Percentiles rank a stretch among this genome's conserved stretches.
These are phyloP conservation scores for Aviceda subcristata DNA, from an alignment of 2,113 vertebrate species.

Conservation along the genomic window DNA sequence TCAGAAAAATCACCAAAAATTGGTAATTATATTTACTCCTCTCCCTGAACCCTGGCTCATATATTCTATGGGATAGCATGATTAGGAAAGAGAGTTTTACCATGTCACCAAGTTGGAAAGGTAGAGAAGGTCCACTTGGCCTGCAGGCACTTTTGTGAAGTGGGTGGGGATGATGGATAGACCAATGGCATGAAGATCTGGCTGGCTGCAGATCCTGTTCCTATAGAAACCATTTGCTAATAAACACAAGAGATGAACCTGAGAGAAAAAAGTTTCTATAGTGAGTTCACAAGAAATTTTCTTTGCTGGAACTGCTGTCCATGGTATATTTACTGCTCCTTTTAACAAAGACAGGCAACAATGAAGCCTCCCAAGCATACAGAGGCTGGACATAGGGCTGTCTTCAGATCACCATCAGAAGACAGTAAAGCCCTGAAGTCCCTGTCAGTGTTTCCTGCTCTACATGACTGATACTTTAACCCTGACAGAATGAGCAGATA, in stretches of 20 bases:
- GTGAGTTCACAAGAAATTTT: not conserved
- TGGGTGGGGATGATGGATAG: conserved; percentile 85
- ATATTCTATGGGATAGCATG: not conserved
- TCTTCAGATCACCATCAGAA: not conserved
- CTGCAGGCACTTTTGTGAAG: conserved; percentile 70
- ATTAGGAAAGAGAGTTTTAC: conserved; percentile 62
- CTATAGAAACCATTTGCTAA: conserved; percentile 87
- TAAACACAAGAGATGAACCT: conserved; percentile 95
- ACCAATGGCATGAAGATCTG: conserved; percentile 85
- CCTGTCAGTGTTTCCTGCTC: not conserved
- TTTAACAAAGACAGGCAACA: not conserved
- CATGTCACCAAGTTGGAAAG: conserved; percentile 88
- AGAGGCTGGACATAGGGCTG: not conserved
- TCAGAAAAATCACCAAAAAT: not conserved
- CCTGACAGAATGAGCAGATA: not conserved
- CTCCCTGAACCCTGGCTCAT: not conserved
- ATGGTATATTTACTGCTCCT: not conserved
- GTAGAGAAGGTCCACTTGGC: conserved; percentile 72
- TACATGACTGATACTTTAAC: not conserved
- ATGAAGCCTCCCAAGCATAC: not conserved
- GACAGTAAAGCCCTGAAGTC: not conserved
- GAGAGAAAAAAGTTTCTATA: not conserved
- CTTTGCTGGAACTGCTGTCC: not conserved
- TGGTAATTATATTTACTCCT: not conserved
- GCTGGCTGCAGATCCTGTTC: conserved; percentile 81